phyloP scores from a whole-genome alignment of 1,140 invertebrate genomes.

The Papilio aristodemus region DNA sequence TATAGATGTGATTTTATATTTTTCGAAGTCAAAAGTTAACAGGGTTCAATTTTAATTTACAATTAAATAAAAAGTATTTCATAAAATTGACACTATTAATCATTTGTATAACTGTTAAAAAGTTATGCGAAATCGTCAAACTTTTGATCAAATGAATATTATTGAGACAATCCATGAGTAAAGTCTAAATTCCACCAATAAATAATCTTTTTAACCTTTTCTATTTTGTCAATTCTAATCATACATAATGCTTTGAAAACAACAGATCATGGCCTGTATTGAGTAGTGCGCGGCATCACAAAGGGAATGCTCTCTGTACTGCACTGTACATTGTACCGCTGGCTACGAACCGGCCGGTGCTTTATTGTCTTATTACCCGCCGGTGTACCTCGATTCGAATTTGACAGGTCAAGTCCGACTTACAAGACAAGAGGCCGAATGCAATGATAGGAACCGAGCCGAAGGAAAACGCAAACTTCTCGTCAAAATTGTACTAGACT shows the following conservation, averaged over 20 bases:
- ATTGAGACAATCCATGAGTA: no score
- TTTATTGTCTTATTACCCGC: slow-evolving; percentile 34
- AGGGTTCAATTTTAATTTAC: no score
- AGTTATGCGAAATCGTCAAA: no score
- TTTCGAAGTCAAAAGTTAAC: no score
- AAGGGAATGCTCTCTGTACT: slow-evolving; percentile 30
- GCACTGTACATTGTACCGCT: slow-evolving; percentile 12
- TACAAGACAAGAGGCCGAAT: slow-evolving; percentile 10
- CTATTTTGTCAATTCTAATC: not conserved
- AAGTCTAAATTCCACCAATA: no score
- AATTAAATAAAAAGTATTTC: no score
- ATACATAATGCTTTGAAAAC: slow-evolving; percentile 21
- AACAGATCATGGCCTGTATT: slow-evolving; percentile 16
- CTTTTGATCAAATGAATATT: no score
- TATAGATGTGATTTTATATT: no score
- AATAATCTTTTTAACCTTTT: not conserved
- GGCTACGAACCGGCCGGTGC: slow-evolving; percentile 12
- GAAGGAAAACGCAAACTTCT: no score
- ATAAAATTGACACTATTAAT: no score
- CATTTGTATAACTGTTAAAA: no score
- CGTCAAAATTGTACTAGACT: no score
- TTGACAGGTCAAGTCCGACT: slow-evolving; percentile 31
- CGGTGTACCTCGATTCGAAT: slow-evolving; percentile 23
- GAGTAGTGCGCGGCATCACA: slow-evolving; percentile 37
- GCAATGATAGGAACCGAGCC: not conserved